Evolutionary conservation across 2,888 invertebrate species (phyloP).

Genomic region (Lobophora halterata): DNA sequence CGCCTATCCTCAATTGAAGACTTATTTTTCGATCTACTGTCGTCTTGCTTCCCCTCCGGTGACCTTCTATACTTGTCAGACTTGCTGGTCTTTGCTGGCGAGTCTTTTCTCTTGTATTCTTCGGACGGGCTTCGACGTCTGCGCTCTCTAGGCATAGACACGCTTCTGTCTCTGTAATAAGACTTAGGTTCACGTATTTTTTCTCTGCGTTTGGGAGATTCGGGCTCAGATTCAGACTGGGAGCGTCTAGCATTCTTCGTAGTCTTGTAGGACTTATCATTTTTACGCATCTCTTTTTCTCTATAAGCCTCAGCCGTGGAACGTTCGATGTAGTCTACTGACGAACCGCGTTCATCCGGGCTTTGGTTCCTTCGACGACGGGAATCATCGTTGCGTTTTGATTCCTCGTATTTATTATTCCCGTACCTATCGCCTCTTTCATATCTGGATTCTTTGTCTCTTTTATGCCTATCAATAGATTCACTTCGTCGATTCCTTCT

Average conservation of each 20-base stretch:
- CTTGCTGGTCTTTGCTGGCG: conserved; percentile 44
- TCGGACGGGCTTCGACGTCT: conserved; percentile 49
- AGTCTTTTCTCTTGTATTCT: conserved; percentile 46
- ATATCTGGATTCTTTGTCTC: conserved; percentile 41
- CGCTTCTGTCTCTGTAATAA: conserved; percentile 44
- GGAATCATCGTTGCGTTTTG: conserved; percentile 19
- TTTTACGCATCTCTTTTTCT: conserved; percentile 47
- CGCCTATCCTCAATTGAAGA: conserved; percentile 15
- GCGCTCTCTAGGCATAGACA: conserved; percentile 40
- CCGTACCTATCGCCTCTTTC: conserved; percentile 37
- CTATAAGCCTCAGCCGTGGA: conserved; percentile 48
- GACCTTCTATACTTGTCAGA: conserved; percentile 46
- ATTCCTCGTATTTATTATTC: conserved; percentile 37
- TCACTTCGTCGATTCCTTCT: conserved; percentile 35
- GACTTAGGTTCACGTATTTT: conserved; percentile 43
- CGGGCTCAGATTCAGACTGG: conserved; percentile 58
- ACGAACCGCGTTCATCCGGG: conserved; percentile 47
- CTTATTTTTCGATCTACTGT: conserved; percentile 36
- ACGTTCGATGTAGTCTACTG: conserved; percentile 48
- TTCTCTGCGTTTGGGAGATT: conserved; percentile 46
- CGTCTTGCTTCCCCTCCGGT: conserved; percentile 43
- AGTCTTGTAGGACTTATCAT: conserved; percentile 52
- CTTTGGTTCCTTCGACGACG: conserved; percentile 50
- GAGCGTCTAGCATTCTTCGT: conserved; percentile 42
- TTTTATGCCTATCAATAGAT: conserved; percentile 44